phyloP scores from a whole-genome alignment of 92 coral and sea anemone genomes.

The Phenganax marumi region DNA sequence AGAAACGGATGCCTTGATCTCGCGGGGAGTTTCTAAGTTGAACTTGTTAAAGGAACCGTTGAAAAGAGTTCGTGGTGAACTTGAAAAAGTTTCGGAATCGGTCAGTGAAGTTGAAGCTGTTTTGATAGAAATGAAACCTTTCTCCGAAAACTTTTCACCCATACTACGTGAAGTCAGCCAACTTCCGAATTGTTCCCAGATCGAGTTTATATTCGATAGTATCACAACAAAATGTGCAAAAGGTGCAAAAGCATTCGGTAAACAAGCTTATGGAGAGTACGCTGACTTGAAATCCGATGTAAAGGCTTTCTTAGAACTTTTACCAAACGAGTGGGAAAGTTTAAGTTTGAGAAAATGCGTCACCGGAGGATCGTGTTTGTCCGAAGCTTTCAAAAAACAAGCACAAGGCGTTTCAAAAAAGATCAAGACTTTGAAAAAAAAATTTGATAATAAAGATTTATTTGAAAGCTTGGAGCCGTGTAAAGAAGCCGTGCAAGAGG shows the following conservation, averaged over 20 bases:
- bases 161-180: conserved; percentile 67
- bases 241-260: conserved; percentile 67
- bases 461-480: conserved; percentile 76
- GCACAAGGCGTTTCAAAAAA: conserved; percentile 72
- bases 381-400: conserved; percentile 79
- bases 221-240: conserved; percentile 73
- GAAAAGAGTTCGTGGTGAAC: conserved; percentile 59
- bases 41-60: conserved; percentile 71
- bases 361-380: conserved; percentile 77
- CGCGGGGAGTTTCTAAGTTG: conserved; percentile 66
- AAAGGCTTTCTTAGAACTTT: conserved; percentile 64
- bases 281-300: conserved; percentile 69
- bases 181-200: conserved; percentile 75
- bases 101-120: conserved; percentile 69
- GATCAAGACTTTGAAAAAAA: conserved; percentile 52
- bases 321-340: conserved; percentile 80
- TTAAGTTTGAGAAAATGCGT: conserved; percentile 74
- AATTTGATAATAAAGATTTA: conserved; percentile 68
- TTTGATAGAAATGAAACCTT: conserved; percentile 76
- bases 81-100: conserved; percentile 58
- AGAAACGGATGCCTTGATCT: conserved; percentile 68
- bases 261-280: conserved; percentile 64
- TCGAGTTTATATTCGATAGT: conserved; percentile 61
- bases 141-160: conserved; percentile 73
- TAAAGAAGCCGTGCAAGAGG: conserved; percentile 62